Evolutionary conservation across 2,888 invertebrate genomes (phyloP), one percentile per base, ranked within the genome.

Genomic region (Tribolium freemani): DNA sequence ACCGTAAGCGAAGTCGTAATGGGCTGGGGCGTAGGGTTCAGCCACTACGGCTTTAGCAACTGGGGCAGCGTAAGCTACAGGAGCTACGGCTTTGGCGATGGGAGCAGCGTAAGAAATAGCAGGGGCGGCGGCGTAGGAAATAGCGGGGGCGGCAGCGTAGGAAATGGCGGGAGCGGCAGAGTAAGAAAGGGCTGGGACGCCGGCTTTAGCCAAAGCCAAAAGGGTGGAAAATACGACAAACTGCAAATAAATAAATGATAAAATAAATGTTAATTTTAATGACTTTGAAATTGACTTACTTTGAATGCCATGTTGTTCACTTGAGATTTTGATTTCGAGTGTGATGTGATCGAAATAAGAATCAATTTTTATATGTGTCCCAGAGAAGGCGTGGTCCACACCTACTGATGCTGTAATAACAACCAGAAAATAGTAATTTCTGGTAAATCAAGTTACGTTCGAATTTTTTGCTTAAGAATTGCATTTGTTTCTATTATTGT

Each of bases 1-100:
- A 4, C 84, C 77, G 77, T 88, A 88, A 11, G 85, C 84, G 78
- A 87, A 88, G 74, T 87, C 87, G 76, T 88, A 88, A 66, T 87
- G 86, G 26, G 86, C 86, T 69, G 88, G 88, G 0, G 86, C 87
- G 8, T 84, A 80, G 8, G 72, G 76, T 81, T 84, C 84, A 67
- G 83, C 86, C 60, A 87, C 86, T 20, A 87, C 85, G 68, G 87
- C 83, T 46, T 88, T 87, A 54, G 87, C 75, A 0, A 87, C 86
- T 72, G 75, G 73, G 48, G 77, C 74, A 53, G 76, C 73, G 16
- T 75, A 75, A 8, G 77, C 71, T 6, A 76, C 72, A 5, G 73
- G 70, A 53, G 79, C 69, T 13, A 66, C 57, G 54, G 72, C 72
- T 45, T 56, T 45, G 16, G 74, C 74, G n/a, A 77, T 75, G 44